These are phyloP conservation scores for Xenentodon cancila DNA, from an alignment of 2,797 vertebrate species.

Conservation along the genomic window DNA sequence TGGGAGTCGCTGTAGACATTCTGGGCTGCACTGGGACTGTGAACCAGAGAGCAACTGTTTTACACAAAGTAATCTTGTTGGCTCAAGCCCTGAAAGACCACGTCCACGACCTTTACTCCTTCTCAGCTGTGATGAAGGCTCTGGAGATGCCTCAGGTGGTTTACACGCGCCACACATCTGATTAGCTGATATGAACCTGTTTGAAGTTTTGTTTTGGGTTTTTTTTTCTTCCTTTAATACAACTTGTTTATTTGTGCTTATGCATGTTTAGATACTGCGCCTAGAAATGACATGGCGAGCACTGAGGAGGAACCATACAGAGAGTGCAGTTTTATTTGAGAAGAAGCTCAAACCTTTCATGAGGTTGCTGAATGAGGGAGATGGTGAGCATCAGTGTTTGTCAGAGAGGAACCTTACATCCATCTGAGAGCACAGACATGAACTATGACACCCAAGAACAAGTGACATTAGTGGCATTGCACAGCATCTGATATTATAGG, in stretches of 20 bases:
- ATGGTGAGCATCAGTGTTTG: conserved; percentile 71
- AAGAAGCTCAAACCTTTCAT: conserved; percentile 89
- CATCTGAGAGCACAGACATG: no score
- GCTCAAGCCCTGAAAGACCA: conserved; percentile 83
- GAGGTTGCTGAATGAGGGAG: conserved; percentile 82
- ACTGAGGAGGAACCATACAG: conserved; percentile 85
- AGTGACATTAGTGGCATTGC: no score
- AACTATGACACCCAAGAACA: no score
- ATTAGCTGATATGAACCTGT: background rate
- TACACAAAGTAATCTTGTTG: conserved; percentile 86
- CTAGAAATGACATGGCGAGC: conserved; percentile 89
- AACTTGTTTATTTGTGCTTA: conserved; percentile 9
- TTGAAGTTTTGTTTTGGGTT: background rate
- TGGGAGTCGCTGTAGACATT: conserved; percentile 87
- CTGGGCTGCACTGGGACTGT: conserved; percentile 88
- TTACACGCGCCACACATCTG: background rate
- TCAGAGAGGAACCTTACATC: no score
- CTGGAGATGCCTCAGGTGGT: conserved; percentile 89
- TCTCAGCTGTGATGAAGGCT: conserved; percentile 90
- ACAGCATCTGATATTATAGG: no score
- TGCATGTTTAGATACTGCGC: conserved; percentile 77
- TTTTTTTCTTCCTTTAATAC: background rate
- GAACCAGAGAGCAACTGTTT: conserved; percentile 80
- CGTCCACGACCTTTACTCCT: conserved; percentile 84
- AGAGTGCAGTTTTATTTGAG: conserved; percentile 86